Percentiles rank a stretch among this genome's conserved stretches.
These are phyloP conservation scores for Diachrysia chrysitis DNA, from an alignment of 2,888 invertebrate genomes.

Conservation along the genomic window DNA sequence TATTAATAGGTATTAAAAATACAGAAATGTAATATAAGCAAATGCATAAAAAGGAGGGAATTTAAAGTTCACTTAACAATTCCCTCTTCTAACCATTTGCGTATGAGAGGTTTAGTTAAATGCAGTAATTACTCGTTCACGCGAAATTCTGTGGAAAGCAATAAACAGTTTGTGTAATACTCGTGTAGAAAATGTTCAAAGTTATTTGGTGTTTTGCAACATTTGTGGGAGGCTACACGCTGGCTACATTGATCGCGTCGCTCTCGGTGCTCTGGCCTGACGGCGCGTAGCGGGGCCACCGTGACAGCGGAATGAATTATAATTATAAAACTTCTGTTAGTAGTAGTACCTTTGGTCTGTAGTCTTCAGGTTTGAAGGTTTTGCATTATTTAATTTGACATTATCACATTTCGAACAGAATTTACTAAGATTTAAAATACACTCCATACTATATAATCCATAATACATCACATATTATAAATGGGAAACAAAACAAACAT, in stretches of 20 bases:
- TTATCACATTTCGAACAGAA: too few species aligned
- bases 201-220: conserved; percentile 49
- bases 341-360: too few species aligned
- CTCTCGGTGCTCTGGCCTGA: conserved; percentile 30
- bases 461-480: too few species aligned
- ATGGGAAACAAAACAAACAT: too few species aligned
- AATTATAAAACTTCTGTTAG: not conserved
- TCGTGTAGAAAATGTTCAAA: conserved; percentile 36
- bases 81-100: not conserved
- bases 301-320: conserved; percentile 4
- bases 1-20: not conserved
- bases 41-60: not conserved
- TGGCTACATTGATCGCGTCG: conserved; percentile 55
- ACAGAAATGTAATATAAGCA: too few species aligned
- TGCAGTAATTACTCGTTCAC: conserved; percentile 1
- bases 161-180: conserved; percentile 34
- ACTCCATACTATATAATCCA: too few species aligned
- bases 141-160: conserved; percentile 13
- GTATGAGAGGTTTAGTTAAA: conserved; percentile 11
- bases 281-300: conserved; percentile 15
- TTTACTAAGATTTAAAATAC: too few species aligned
- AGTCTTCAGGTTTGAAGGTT: too few species aligned
- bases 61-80: not conserved
- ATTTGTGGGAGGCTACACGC: conserved; percentile 44
- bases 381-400: too few species aligned